phyloP scores from a whole-genome alignment of 2,113 vertebrate genomes.

The Parus major region DNA sequence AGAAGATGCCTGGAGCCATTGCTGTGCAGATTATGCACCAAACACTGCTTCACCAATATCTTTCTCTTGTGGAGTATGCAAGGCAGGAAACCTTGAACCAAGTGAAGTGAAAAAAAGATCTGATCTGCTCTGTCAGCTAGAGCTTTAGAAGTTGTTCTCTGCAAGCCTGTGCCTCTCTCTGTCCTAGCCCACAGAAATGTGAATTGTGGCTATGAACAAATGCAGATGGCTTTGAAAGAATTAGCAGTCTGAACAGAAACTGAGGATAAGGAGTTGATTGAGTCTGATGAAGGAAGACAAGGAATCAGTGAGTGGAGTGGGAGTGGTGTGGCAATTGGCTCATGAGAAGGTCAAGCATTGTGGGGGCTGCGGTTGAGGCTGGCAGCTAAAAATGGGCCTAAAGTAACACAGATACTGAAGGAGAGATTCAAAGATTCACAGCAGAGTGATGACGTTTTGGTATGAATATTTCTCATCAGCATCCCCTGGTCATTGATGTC shows the following conservation, averaged over 20 bases:
- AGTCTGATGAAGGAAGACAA: neutral
- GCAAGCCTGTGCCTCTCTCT: neutral
- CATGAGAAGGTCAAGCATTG: accelerated
- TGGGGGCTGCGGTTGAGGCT: neutral
- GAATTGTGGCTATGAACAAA: neutral
- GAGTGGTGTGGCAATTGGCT: neutral
- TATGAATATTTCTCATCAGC: neutral
- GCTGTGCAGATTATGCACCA: neutral
- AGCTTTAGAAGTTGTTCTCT: neutral
- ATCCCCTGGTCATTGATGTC: neutral
- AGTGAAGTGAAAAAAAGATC: neutral
- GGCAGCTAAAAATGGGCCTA: neutral
- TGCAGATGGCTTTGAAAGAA: neutral
- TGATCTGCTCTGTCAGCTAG: neutral
- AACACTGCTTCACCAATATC: neutral
- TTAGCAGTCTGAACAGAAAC: neutral
- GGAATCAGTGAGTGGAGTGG: neutral
- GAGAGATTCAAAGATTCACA: neutral
- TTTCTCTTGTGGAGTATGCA: neutral
- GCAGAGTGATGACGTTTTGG: neutral
- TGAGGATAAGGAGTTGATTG: accelerated
- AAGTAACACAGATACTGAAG: neutral
- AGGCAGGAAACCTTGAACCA: neutral
- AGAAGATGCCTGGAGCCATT: neutral
- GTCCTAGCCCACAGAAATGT: neutral